Evolutionary conservation across 2,888 invertebrate species (phyloP).

Genomic region (Tipula unca): DNA sequence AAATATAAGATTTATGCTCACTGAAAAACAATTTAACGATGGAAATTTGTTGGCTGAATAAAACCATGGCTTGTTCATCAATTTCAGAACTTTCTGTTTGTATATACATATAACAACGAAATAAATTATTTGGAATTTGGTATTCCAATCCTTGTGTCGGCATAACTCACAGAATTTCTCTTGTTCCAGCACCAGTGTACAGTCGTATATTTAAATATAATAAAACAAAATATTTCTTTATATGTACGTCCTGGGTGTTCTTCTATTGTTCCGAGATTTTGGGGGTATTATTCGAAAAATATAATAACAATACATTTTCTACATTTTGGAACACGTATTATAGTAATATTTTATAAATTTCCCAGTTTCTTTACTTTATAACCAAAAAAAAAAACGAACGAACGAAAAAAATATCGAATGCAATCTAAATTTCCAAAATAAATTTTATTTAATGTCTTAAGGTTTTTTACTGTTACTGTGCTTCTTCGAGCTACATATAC

Average conservation of each 20-base stretch:
- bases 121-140: not conserved
- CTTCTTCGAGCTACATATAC: not conserved
- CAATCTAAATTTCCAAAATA: slow-evolving; percentile 20
- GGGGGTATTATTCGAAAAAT: not conserved
- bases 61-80: too few relatives aligned
- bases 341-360: slow-evolving; percentile 15
- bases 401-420: slow-evolving; percentile 19
- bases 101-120: too few relatives aligned
- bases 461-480: not conserved
- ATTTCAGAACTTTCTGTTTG: too few relatives aligned
- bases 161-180: not conserved
- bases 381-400: not conserved
- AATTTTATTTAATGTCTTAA: slow-evolving; percentile 19
- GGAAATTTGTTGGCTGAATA: too few relatives aligned
- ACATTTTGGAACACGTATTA: not conserved
- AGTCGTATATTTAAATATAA: not conserved
- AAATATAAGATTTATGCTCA: too few relatives aligned
- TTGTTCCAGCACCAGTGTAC: not conserved
- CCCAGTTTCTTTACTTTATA: slow-evolving; percentile 2
- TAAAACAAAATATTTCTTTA: not conserved
- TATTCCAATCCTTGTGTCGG: not conserved
- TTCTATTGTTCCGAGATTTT: not conserved
- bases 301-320: slow-evolving; percentile 8
- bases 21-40: too few relatives aligned
- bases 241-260: not conserved